Percentiles rank a stretch among this genome's conserved stretches.
Conservation (phyloP, 2,797 vertebrate species). For the Scolopax bukidnonensis region DNA sequence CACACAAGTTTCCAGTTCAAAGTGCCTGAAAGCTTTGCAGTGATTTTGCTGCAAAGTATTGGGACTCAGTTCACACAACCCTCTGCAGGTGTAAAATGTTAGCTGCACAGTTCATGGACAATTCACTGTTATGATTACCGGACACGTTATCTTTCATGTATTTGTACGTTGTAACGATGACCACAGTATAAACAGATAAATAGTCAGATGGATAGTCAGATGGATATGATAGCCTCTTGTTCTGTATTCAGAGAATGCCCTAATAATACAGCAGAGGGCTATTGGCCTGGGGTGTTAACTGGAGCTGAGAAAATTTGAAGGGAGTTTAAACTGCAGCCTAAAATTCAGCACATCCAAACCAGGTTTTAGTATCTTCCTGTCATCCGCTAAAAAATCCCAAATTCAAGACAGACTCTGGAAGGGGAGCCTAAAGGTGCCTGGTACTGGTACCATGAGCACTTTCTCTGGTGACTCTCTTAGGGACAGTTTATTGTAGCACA, state of each 20-base stretch:
- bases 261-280: neutral
- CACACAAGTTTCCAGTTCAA: neutral
- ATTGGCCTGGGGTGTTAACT: neutral
- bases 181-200: neutral
- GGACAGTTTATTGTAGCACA: neutral
- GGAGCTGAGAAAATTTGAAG: neutral
- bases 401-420: neutral
- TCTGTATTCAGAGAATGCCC: neutral
- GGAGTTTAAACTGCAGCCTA: neutral
- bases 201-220: neutral
- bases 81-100: neutral
- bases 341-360: neutral
- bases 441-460: neutral
- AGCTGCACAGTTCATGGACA: neutral
- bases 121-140: neutral
- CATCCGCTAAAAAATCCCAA: neutral
- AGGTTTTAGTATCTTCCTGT: neutral
- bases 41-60: neutral
- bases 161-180: neutral
- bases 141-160: neutral
- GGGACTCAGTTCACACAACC: neutral
- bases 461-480: neutral
- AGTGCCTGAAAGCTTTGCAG: neutral
- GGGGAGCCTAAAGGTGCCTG: neutral
- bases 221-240: neutral